phyloP scores from a whole-genome alignment of 2,797 vertebrate species.

The Holocentrus rufus region DNA sequence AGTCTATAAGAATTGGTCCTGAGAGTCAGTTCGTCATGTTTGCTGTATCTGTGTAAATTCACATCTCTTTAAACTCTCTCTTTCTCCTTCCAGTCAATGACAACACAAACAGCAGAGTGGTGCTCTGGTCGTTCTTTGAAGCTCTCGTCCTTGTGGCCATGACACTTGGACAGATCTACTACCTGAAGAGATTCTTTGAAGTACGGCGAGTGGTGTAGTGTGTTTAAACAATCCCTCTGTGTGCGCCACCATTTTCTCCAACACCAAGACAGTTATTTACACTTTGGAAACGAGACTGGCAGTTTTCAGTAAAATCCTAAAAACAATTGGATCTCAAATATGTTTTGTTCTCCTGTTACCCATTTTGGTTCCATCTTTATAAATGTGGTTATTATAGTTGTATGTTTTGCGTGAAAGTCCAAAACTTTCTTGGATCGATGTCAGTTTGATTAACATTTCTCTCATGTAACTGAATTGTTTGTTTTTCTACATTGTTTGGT shows the following conservation, averaged over 20 bases:
- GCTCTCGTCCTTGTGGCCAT: constrained; percentile 98
- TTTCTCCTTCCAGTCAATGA: constrained; percentile 88
- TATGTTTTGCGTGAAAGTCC: constrained; percentile 53
- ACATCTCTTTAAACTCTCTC: neutral
- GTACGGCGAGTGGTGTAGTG: constrained; percentile 96
- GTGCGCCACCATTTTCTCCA: constrained; percentile 66
- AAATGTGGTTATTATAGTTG: constrained; percentile 44
- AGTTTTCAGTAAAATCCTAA: constrained; percentile 67
- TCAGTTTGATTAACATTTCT: constrained; percentile 38
- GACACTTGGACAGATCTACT: constrained; percentile 99
- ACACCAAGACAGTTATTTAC: constrained; percentile 71
- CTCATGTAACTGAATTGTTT: constrained; percentile 16
- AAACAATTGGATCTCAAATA: constrained; percentile 56
- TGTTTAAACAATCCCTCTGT: constrained; percentile 49
- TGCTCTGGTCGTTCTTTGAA: constrained; percentile 99
- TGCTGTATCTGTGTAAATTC: neutral
- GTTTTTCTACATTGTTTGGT: constrained; percentile 39
- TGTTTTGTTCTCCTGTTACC: constrained; percentile 59
- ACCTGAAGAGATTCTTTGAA: constrained; percentile 99
- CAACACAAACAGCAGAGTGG: constrained; percentile 99
- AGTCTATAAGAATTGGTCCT: accelerated
- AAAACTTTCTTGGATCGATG: constrained; percentile 48
- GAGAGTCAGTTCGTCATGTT: neutral
- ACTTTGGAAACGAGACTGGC: constrained; percentile 70
- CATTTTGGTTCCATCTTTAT: constrained; percentile 53